Evolutionary conservation across 2,888 invertebrate species (phyloP), one percentile per base, ranked within the genome.

Genomic region (Mesorhabditis spiculigera): DNA sequence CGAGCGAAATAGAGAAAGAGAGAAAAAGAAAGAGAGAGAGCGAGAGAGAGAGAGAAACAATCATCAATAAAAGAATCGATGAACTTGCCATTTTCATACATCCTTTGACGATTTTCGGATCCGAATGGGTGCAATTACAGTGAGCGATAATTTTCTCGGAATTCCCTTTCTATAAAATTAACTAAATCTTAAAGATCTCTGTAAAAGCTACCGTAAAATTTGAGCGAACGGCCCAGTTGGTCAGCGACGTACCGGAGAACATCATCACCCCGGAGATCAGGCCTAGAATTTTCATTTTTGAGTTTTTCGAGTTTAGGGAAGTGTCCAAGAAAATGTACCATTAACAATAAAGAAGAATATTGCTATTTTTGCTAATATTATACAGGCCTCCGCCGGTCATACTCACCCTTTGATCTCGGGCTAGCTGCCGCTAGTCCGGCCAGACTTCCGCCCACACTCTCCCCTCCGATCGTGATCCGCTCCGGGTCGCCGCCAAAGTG

Each of bases 361-460:
- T 28, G 28, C 28, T 28, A 3, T 28, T 28, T 28, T 28, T 1
- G 28, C 28, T 28, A 28, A 28, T 28, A 28, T 28, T 28, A 28
- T 28, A 28, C 28, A 28, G 28, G 28, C 28, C 3, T 28, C 28
- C 28, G 28, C 28, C 28, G 1, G 1, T 28, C 28, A 28, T 28
- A 3, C 28, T 28, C 28, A 50, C 58, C 58, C n/a, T n/a, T 50
- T 3, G 58, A 10, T 50, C n/a, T 50, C n/a, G 58, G 58, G n/a
- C 58, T 50, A 1, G 58, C 58, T 13, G 58, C 58, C n/a, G n/a
- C 10, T n/a, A 50, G n/a, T 13, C 58, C 58, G 58, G 58, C 58
- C 58, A 50, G n/a, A 50, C 58, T 50, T 50, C 58, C 58, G 58
- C 58, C 58, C 8, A 50, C 58, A 50, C 58, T 50, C n/a, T 50